Percentiles rank a stretch among this genome's conserved stretches.
Evolutionary conservation across 2,113 vertebrate species (phyloP).

Genomic region (Stictonetta naevosa): DNA sequence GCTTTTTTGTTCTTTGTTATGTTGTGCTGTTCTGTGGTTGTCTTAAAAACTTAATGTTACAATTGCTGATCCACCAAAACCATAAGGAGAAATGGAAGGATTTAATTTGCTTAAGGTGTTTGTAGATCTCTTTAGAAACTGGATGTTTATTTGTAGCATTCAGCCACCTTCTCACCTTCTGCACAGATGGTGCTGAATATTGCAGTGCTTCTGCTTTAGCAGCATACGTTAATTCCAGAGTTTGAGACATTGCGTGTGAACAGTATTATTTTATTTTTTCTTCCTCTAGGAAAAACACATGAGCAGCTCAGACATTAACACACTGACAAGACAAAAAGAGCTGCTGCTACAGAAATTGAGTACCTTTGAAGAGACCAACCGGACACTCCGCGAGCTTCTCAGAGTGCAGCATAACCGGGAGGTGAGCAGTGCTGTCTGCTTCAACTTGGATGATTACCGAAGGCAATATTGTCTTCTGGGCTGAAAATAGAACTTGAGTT

Average conservation of each 20-base stretch:
- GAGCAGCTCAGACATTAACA: constrained; percentile 81
- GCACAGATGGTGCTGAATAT: background rate
- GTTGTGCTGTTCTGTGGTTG: background rate
- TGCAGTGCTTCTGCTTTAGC: background rate
- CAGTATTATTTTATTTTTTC: background rate
- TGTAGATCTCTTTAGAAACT: background rate
- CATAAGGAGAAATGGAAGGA: background rate
- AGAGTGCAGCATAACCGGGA: constrained; percentile 84
- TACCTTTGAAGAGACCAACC: constrained; percentile 90
- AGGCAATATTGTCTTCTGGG: background rate
- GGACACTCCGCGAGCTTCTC: constrained; percentile 85
- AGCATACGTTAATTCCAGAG: background rate
- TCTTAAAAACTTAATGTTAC: background rate
- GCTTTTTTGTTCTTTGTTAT: background rate
- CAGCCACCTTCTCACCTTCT: background rate
- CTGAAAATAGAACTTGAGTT: background rate
- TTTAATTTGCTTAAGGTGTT: background rate
- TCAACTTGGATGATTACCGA: background rate
- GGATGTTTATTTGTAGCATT: background rate
- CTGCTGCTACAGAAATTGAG: constrained; percentile 90
- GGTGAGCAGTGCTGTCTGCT: constrained; percentile 69
- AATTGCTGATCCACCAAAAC: background rate
- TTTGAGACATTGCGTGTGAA: background rate
- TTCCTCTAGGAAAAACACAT: constrained; percentile 81
- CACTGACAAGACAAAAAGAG: constrained; percentile 85